Base-by-base conservation (phyloP, 2,888 invertebrate genomes). In the Hipparchia semele region DNA sequence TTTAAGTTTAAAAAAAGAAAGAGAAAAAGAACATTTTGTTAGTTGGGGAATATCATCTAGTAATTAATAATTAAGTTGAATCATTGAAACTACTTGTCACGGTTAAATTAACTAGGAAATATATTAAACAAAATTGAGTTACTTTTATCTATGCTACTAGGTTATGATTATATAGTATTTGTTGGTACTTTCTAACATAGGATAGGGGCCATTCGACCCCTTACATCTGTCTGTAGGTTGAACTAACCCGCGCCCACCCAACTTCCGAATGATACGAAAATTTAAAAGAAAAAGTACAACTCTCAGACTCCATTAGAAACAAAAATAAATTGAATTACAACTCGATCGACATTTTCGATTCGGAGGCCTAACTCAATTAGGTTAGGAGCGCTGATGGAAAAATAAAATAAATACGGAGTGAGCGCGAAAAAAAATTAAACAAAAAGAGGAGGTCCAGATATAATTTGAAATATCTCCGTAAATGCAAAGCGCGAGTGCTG, bases 401-500 rank as follows among this genome's bases (percentile, higher is more conserved):
- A 93, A 93, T 93, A 94, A 92, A 94, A 92, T 92, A 94, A 94
- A 93, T 92, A 92, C 90, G 88, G 85, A 86, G 89, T n/a, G 46
- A 87, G 90, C 88, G 89, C 89, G 90, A 91, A 89, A 84, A 92
- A 92, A 88, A 88, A 92, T 92, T 87, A 90, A 91, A 92, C 73
- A 91, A 92, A 90, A 90, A 89, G 68, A 64, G 70, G 46, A 89
- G 90, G 91, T 91, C 90, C 91, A 93, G 94, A 93, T 94, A 93
- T 94, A 94, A 94, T 94, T 93, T 92, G 92, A 92, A 94, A 94
- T 94, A 94, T 94, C 93, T 92, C 91, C 91, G 94, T 92, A 93
- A 94, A 94, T 92, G 94, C 92, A 92, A 93, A 94, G 92, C 91
- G 91, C 86, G 93, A 94, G 94, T 92, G 92, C 92, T 93, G 94